A percentile compares a stretch with the other conserved stretches of the same genome.
These are phyloP conservation scores for Cyrtodaria siliqua DNA, from an alignment of 2,888 invertebrate species.

Conservation along the genomic window DNA sequence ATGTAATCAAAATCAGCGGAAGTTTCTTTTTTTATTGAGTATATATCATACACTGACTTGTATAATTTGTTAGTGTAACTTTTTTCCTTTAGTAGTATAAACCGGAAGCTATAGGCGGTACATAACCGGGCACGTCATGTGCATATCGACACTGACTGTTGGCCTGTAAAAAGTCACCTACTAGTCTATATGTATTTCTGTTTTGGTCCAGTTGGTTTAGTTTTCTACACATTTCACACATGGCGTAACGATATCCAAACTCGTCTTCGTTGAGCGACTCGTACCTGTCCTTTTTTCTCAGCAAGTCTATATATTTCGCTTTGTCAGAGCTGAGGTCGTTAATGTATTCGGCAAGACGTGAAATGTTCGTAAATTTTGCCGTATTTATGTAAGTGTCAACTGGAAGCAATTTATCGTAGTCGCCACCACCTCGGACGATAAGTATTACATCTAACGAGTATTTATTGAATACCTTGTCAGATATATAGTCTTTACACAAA, in stretches of 20 bases:
- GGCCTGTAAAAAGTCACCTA: not conserved
- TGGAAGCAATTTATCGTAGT: not conserved
- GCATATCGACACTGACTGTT: too few species aligned
- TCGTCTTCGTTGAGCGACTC: conserved; percentile 7
- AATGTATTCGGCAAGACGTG: not conserved
- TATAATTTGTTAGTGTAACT: too few species aligned
- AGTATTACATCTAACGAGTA: conserved; percentile 1
- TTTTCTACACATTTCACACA: conserved; percentile 12
- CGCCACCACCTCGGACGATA: conserved; percentile 4
- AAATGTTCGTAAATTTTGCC: not conserved
- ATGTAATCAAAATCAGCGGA: too few species aligned
- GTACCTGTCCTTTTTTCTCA: conserved; percentile 8
- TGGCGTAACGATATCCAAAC: conserved; percentile 15
- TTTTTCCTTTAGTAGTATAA: too few species aligned
- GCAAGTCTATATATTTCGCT: conserved; percentile 6
- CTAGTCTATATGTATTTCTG: conserved; percentile 2
- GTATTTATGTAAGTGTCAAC: conserved; percentile 1
- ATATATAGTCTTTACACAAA: conserved; percentile 2
- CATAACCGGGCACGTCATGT: too few species aligned
- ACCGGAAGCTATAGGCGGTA: too few species aligned
- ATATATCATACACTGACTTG: too few species aligned
- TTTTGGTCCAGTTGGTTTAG: conserved; percentile 1
- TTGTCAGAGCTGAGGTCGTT: not conserved
- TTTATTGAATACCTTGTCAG: conserved; percentile 7
- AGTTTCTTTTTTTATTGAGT: too few species aligned